Base-by-base conservation (phyloP, 2,888 invertebrate genomes). In the Agelastica alni region DNA sequence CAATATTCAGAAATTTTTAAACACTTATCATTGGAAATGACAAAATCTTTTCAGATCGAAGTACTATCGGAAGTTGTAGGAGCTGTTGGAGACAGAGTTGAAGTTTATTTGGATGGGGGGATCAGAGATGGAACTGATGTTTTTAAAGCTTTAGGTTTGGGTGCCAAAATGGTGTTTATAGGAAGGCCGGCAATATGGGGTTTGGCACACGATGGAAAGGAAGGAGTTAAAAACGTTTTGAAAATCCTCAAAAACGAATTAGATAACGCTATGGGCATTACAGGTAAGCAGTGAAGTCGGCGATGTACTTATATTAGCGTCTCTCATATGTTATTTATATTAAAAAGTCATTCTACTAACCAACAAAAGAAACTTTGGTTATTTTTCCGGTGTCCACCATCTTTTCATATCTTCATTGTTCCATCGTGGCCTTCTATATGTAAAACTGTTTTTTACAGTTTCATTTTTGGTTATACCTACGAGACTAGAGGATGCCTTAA, bases 131-230 rank as follows among this genome's bases (percentile, higher is more conserved):
- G 95, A 10, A 88, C 89, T 3, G 95, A 96, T 75, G 85, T 95
- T 9, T 88, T 93, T 63, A 96, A 95, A 78, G 95, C 95, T 0
- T 68, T 96, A 37, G 93, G 93, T 1, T 79, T 96, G 14, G 96
- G 96, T 7, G 96, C 96, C 1, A 87, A 83, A 79, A 89, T 91
- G 85, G 94, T 89, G 0, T 95, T 95, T 70, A 79, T 94, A 17
- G 96, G 94, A 0, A 82, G 95, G 46, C 92, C 95, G 0, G 85
- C 89, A 20, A 67, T 95, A 3, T 96, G 93, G 93, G 95, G 92
- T 0, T 75, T 96, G 44, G 81, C 88, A 0, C 84, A 86, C 46
- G 84, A 83, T 42, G 95, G 95, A 0, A 85, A 91, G 73, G 78
- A 81, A 14, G 95, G 95, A 0, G 93, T 91, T 0, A 83, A 82